Evolutionary conservation across 1,140 invertebrate species (phyloP).

Genomic region (Heliconius hermathena): DNA sequence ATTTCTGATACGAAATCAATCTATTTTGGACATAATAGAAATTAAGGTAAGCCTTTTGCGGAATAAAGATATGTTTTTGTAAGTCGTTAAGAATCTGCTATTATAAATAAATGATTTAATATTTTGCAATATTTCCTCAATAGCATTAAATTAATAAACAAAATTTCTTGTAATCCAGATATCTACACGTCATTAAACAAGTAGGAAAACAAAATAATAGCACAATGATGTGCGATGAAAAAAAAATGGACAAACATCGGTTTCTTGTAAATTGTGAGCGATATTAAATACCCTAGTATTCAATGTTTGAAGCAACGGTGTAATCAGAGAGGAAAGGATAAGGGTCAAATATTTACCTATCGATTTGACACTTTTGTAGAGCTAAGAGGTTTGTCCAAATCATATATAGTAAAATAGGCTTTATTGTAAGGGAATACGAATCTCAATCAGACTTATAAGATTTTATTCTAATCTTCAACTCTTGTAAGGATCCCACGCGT

Average conservation of each 20-base stretch:
- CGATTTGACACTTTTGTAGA: constrained; percentile 26
- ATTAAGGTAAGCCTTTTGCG: background rate
- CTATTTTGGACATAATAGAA: background rate
- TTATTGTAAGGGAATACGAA: constrained; percentile 20
- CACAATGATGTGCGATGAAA: no score
- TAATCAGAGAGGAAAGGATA: constrained; percentile 25
- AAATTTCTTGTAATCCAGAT: no score
- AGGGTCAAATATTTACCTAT: constrained; percentile 29
- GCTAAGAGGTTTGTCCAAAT: constrained; percentile 5
- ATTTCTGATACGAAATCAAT: background rate
- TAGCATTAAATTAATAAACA: no score
- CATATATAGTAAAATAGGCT: constrained; percentile 8
- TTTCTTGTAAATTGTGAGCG: background rate
- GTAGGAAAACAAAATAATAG: no score
- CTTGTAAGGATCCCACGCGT: constrained; percentile 20
- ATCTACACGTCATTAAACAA: no score
- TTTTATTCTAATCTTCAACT: background rate
- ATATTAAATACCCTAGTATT: background rate
- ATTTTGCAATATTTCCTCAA: background rate
- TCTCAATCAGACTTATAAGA: background rate
- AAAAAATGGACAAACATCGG: background rate
- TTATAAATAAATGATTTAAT: background rate
- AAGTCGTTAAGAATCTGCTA: background rate
- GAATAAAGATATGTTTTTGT: background rate
- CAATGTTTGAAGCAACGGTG: constrained; percentile 15